Evolutionary conservation across 2,113 vertebrate species (phyloP), one percentile per base, ranked within the genome.

Genomic region (Nothobranchius furzeri): DNA sequence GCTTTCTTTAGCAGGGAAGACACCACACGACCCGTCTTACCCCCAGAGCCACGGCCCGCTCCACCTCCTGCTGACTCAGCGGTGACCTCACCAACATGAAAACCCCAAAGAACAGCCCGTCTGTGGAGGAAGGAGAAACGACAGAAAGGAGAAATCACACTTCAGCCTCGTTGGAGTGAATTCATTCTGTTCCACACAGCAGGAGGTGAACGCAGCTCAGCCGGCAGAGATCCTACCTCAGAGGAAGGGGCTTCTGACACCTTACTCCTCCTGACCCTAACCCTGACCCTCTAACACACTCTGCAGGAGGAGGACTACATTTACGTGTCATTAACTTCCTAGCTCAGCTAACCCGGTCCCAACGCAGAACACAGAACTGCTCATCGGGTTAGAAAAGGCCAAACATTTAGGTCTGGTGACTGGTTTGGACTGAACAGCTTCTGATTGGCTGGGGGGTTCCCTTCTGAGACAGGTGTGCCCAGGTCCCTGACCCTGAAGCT

Each of bases 71-170:
- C 35, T 62, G 84, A 0, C 82, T 63, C 43, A 89, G 30, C 3
- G 43, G 65, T 9, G 61, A 46, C 1, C 72, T 68, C 83, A 96
- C 87, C 66, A 76, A 84, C 69, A 98, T 72, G 0, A 91, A 89
- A 54, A 96, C 84, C 68, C 92, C 92, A 92, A 95, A 97, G 90
- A 94, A 93, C n/a, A 93, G 79, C 12, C 89, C 89, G 79, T 96
- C 97, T 99, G 95, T 73, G 68, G 85, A 86, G 55, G 67, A 65
- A 89, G 10, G 15, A 45, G 12, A 62, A 36, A 8, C 37, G 2
- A 42, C 11, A 64, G n/a, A 7, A 40, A 24, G 1, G 47, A 53
- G 46, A 2, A 35, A 17, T 11, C 10, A 24, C 12, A 66, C 9
- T 12, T 64, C 30, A 15, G 9, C 62, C 9, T 10, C 13, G 49